Conservation (phyloP, 37 sponge, comb jelly and placozoan species). For the Haliclona indistincta region DNA sequence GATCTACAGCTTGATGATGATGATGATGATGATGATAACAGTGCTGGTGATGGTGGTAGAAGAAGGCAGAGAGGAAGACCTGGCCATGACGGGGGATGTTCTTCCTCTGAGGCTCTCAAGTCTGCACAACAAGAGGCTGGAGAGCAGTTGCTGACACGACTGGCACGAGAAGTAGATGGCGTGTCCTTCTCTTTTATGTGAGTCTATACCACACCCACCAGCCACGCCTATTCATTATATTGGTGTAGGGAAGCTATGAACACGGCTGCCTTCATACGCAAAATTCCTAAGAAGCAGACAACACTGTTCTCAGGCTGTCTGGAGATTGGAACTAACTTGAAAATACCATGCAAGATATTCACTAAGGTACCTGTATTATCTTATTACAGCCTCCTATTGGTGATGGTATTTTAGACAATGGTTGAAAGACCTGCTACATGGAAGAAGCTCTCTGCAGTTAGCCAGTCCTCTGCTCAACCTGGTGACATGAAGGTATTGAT, state of each 20-base stretch:
- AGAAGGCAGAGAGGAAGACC: constrained; percentile 17
- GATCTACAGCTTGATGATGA: constrained; percentile 33
- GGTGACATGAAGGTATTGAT: constrained; percentile 74
- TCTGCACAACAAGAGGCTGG: constrained; percentile 68
- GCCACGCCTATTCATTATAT: neutral
- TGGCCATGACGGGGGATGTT: neutral
- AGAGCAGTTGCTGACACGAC: constrained; percentile 44
- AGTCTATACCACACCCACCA: neutral
- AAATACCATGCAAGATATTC: constrained; percentile 81
- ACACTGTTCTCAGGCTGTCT: constrained; percentile 77
- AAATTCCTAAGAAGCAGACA: constrained; percentile 75
- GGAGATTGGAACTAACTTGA: constrained; percentile 75
- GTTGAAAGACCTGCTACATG: constrained; percentile 71
- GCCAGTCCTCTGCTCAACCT: constrained; percentile 75
- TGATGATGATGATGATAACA: constrained; percentile 14
- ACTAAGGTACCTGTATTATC: constrained; percentile 46
- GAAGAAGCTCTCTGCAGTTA: constrained; percentile 93
- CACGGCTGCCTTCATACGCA: constrained; percentile 50
- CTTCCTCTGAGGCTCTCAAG: constrained; percentile 40
- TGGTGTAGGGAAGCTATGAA: constrained; percentile 58
- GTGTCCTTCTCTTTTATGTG: constrained; percentile 63
- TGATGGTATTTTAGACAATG: constrained; percentile 40
- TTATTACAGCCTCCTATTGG: neutral
- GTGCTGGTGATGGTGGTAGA: constrained; percentile 14
- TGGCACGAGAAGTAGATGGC: constrained; percentile 56